Percentiles rank a stretch among this genome's conserved stretches.
Evolutionary conservation across 1,140 invertebrate genomes (phyloP).

Genomic region (Pseudomyrmex gracilis): DNA sequence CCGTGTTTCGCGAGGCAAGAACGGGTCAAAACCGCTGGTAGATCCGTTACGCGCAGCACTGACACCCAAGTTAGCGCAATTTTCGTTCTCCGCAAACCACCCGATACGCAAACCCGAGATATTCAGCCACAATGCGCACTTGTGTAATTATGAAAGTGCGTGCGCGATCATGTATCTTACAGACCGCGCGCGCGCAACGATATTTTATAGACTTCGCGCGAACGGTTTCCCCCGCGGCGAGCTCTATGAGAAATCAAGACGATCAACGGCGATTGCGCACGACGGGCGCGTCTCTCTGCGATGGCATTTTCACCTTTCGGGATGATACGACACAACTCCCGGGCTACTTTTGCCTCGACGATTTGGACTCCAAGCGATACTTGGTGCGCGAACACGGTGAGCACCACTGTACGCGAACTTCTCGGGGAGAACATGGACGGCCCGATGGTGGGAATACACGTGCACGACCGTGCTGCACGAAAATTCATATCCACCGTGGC

Average conservation of each 20-base stretch:
- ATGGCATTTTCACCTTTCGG: conserved; percentile 5
- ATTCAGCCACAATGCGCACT: not conserved
- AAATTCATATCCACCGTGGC: conserved; percentile 75
- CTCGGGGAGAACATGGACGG: conserved; percentile 65
- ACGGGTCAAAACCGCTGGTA: not conserved
- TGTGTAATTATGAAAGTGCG: not conserved
- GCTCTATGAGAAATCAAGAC: conserved; percentile 27
- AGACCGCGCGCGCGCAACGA: not conserved
- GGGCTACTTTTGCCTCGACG: too few relatives aligned
- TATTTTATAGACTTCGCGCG: not conserved
- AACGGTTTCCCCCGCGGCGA: conserved; percentile 12
- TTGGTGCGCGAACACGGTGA: conserved; percentile 15
- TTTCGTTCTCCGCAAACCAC: conserved; percentile 12
- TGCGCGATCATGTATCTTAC: not conserved
- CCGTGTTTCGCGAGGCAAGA: conserved; percentile 13
- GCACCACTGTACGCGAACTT: conserved; percentile 60
- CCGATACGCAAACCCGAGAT: not conserved
- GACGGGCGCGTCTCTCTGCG: not conserved
- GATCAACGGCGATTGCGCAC: not conserved
- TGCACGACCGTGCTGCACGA: conserved; percentile 72
- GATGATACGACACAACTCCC: not conserved
- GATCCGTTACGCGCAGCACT: conserved; percentile 21
- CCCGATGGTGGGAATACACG: conserved; percentile 72
- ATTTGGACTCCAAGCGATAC: too few relatives aligned
- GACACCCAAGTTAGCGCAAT: not conserved